phyloP scores from a whole-genome alignment of 2,797 vertebrate species.

The Alfaro cultratus region DNA sequence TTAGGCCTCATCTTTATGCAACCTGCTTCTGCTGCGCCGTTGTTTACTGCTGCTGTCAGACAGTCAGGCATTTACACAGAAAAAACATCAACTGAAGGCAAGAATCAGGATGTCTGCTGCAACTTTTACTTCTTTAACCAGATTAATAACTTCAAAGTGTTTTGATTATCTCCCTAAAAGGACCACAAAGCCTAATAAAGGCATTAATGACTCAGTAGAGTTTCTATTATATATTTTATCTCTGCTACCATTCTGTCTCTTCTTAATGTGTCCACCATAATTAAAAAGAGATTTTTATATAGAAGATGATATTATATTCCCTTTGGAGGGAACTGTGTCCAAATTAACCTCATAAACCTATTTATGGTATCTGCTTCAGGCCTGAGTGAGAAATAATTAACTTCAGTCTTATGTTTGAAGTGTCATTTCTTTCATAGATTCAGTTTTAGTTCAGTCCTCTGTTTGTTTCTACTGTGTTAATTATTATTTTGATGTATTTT shows the following conservation, averaged over 20 bases:
- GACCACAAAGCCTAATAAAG: background rate
- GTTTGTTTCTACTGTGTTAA: no score
- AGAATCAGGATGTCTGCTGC: background rate
- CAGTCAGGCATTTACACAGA: background rate
- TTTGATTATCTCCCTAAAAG: background rate
- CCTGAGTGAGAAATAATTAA: background rate
- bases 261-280: background rate
- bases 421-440: no score
- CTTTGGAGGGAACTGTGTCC: background rate
- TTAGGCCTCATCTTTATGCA: background rate
- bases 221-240: background rate
- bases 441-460: no score
- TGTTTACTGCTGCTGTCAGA: background rate
- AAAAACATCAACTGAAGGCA: background rate
- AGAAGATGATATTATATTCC: background rate
- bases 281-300: background rate
- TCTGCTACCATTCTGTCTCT: background rate
- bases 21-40: background rate
- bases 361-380: background rate
- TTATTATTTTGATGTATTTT: background rate
- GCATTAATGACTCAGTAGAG: background rate
- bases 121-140: background rate
- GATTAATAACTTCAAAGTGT: background rate
- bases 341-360: background rate
- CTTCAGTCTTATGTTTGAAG: background rate